phyloP scores from a whole-genome alignment of 2,797 vertebrate species.

The Zenarchopterus dispar region DNA sequence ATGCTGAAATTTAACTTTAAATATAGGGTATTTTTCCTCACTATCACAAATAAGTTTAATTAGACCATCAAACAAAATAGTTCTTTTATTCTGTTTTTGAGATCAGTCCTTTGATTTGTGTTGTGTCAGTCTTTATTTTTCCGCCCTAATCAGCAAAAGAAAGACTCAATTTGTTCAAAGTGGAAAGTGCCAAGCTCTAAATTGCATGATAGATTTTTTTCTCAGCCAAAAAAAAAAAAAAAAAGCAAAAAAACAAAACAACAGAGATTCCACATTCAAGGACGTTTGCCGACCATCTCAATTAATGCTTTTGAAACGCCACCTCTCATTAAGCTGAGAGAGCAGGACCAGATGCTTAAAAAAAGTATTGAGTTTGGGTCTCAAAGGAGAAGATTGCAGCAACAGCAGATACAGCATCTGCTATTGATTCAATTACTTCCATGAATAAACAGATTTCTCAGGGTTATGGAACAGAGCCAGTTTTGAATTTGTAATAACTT shows the following conservation, averaged over 20 bases:
- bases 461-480: slow-evolving; percentile 30
- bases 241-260: too few relatives aligned
- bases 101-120: neutral
- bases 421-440: slow-evolving; percentile 62
- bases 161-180: slow-evolving; percentile 60
- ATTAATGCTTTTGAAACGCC: slow-evolving; percentile 80
- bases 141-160: slow-evolving; percentile 49
- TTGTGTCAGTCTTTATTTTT: too few relatives aligned
- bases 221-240: slow-evolving; percentile 42
- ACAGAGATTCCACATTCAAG: slow-evolving; percentile 54
- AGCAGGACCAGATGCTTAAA: slow-evolving; percentile 48
- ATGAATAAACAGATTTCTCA: slow-evolving; percentile 59
- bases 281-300: slow-evolving; percentile 66
- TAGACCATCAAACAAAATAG: too few relatives aligned
- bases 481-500: slow-evolving; percentile 32
- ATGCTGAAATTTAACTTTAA: too few relatives aligned
- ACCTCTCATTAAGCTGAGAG: slow-evolving; percentile 73
- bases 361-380: slow-evolving; percentile 49
- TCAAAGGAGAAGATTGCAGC: slow-evolving; percentile 56
- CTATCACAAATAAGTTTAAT: too few relatives aligned
- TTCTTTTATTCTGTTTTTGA: neutral
- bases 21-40: too few relatives aligned
- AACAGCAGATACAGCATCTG: slow-evolving; percentile 53
- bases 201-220: slow-evolving; percentile 59
- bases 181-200: slow-evolving; percentile 50